Evolutionary conservation across 2,113 vertebrate genomes (phyloP), one percentile per base, ranked within the genome.

Genomic region (Sterna hirundo): DNA sequence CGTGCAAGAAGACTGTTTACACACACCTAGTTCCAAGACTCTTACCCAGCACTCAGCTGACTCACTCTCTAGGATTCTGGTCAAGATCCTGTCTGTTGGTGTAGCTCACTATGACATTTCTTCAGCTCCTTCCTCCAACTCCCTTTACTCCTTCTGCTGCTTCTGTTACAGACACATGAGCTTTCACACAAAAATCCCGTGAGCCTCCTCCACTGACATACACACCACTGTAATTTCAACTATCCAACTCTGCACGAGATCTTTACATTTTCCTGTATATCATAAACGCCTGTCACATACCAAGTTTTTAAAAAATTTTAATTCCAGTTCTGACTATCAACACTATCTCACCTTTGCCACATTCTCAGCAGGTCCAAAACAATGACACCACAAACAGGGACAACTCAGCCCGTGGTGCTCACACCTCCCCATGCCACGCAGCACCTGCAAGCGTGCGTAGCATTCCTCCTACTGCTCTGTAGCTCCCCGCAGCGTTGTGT

Each of bases 351-450:
- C 49, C 58, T 71, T 38, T 60, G 19, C 7, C 69, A 71, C 23
- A 19, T 47, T 55, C 90, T 66, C 81, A 86, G 64, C 46, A 68
- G n/a, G 64, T 34, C 47, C 40, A 51, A 94, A 82, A 15, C 64
- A 71, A 21, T 4, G 52, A 66, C 52, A n/a, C n/a, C 58, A 55
- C 58, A 61, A 49, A 54, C 13, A 44, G 40, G 64, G 40, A 47
- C 70, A 42, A 34, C 14, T 42, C 62, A 38, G 62, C 19, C 40
- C 6, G 2, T 1, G 4, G 18, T 32, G 55, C 55, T 84, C 19
- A n/a, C 16, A 15, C 38, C 44, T 85, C 8, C 30, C 57, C 40
- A 9, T 1, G 11, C 29, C 65, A 55, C 0, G 1, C 1, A 2
- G 47, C 60, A 64, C 29, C 10, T 20, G 15, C 20, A 64, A 44